Evolutionary conservation across 1,140 invertebrate genomes (phyloP), one percentile per base, ranked within the genome.

Genomic region (Laupala kohalensis): DNA sequence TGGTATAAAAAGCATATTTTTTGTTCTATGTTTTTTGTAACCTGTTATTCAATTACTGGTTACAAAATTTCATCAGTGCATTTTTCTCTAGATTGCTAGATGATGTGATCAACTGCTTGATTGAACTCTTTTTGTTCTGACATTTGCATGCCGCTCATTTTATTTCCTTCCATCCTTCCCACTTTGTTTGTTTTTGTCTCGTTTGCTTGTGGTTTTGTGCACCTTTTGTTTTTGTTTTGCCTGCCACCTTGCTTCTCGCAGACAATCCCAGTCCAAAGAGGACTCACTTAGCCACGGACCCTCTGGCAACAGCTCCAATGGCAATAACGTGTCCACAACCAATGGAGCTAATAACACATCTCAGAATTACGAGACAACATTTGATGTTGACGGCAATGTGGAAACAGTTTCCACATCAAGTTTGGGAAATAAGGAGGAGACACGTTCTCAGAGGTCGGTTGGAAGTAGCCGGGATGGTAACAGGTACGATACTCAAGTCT

Each of bases 361-460:
- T 69, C 88, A 90, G 79, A 91, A 92, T 82, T 91, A 90, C 74
- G 91, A 92, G 78, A 92, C 90, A 5, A 92, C 90, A 3, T 92
- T 92, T 79, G 91, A 93, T 81, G 82, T 90, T 69, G 90, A 92
- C 73, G 90, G 90, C 27, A 94, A 94, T 81, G 89, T 93, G 69
- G 92, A 95, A 78, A 91, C 89, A 12, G 74, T 80, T 12, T 81
- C 80, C 2, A 81, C 80, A 2, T 80, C 78, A 24, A 81, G 79
- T 73, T 78, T 77, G 65, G 79, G 78, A 30, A 87, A 88, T 83
- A 73, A 88, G 84, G 81, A 89, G 81, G 77, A 88, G 83, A 77
- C 87, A 80, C 77, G 88, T 83, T 81, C 84, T 80, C 75, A 88
- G 84, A 78, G 88, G 66, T 81, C 84, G 75, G 79, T 85, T 25